phyloP scores from a whole-genome alignment of 2,113 vertebrate genomes.

The Upupa epops region DNA sequence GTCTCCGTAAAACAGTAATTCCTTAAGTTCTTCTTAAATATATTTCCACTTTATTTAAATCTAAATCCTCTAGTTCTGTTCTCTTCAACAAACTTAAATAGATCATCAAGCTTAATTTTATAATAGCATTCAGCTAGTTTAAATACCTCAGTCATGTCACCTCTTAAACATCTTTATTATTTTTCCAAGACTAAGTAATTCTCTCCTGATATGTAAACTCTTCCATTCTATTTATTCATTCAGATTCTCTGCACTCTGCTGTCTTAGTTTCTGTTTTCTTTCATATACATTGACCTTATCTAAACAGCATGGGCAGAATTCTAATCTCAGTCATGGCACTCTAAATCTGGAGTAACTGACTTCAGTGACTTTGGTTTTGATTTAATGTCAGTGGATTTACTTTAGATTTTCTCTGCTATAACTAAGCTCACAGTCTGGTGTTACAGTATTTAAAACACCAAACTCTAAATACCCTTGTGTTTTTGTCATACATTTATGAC shows the following conservation, averaged over 20 bases:
- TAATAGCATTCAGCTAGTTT: constrained; percentile 47
- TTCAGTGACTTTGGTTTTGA: neutral
- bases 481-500: neutral
- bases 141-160: constrained; percentile 34
- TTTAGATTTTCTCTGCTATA: neutral
- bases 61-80: constrained; percentile 43
- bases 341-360: neutral
- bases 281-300: neutral
- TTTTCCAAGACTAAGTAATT: constrained; percentile 31
- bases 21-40: constrained; percentile 39
- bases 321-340: neutral
- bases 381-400: neutral
- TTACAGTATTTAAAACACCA: neutral
- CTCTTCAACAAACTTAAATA: constrained; percentile 43
- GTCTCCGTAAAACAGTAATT: constrained; percentile 21
- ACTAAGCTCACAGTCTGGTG: neutral
- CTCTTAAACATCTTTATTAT: constrained; percentile 55
- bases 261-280: neutral
- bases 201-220: constrained; percentile 17
- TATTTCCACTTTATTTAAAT: constrained; percentile 58
- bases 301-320: neutral
- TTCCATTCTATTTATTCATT: constrained; percentile 17
- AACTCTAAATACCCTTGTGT: neutral
- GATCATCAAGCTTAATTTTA: constrained; percentile 61
- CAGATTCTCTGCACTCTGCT: neutral